A percentile compares a stretch with the other conserved stretches of the same genome.
Evolutionary conservation across 2,888 invertebrate genomes (phyloP).

Genomic region (Ashinkailepas kermadecensis): DNA sequence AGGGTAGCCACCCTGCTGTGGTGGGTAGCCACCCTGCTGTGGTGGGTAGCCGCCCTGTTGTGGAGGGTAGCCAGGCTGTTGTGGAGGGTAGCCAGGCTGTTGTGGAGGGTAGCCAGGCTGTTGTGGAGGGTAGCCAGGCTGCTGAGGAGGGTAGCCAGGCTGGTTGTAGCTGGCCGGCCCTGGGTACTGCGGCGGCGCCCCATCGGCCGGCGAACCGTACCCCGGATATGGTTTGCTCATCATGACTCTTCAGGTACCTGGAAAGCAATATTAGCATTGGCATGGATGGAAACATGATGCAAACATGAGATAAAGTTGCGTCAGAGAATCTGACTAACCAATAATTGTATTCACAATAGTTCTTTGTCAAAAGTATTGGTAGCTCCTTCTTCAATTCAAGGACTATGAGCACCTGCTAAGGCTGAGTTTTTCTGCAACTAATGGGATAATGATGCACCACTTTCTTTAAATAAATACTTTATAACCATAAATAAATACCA

Average conservation of each 20-base stretch:
- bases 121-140: slow-evolving; percentile 6
- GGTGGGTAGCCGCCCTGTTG: slow-evolving; percentile 26
- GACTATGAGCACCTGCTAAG: too few species aligned
- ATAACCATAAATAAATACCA: too few species aligned
- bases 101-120: slow-evolving; percentile 23
- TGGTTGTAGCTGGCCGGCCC: not conserved
- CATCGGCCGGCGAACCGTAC: not conserved
- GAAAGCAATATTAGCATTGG: not conserved
- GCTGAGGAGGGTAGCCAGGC: not conserved
- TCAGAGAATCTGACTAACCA: too few species aligned
- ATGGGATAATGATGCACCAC: too few species aligned
- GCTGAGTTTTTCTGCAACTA: too few species aligned
- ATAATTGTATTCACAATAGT: too few species aligned
- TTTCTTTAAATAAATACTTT: too few species aligned
- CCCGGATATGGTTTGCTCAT: not conserved
- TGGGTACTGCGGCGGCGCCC: not conserved
- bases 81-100: not conserved
- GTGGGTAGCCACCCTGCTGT: slow-evolving; percentile 13
- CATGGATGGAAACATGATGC: too few species aligned
- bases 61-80: slow-evolving; percentile 19
- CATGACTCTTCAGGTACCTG: not conserved
- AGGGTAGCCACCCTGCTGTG: slow-evolving; percentile 26
- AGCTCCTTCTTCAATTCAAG: too few species aligned
- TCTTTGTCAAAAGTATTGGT: too few species aligned
- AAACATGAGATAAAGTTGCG: too few species aligned